Conservation (phyloP, 2,113 vertebrate species). For the Microtus montanus region DNA sequence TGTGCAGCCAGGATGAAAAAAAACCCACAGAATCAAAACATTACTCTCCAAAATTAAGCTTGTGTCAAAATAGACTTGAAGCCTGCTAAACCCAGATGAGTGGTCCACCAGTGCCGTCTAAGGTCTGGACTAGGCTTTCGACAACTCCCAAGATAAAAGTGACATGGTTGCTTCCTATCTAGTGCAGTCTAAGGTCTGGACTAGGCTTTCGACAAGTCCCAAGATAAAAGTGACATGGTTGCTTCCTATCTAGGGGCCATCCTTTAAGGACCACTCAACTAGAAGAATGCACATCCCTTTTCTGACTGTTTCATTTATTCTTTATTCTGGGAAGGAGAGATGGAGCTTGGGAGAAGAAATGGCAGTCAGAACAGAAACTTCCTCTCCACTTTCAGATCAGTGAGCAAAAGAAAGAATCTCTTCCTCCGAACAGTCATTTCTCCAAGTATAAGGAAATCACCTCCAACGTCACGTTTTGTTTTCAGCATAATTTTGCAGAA, state of each 20-base stretch:
- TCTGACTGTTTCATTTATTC: not conserved
- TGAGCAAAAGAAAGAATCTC: not conserved
- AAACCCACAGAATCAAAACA: not conserved
- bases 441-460: accelerated
- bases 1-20: not conserved
- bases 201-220: no score
- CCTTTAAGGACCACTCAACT: not conserved
- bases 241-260: not conserved
- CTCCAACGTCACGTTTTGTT: not conserved
- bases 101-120: no score
- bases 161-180: not conserved
- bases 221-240: not conserved
- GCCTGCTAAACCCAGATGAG: not conserved
- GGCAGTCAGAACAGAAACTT: not conserved
- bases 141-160: not conserved
- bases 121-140: not conserved
- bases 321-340: not conserved
- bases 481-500: not conserved
- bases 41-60: not conserved
- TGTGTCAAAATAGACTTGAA: not conserved
- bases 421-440: not conserved
- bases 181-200: not conserved
- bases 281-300: not conserved
- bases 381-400: not conserved
- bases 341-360: not conserved